Evolutionary conservation across 1,140 invertebrate genomes (phyloP).

Genomic region (Eufriesea mexicana): DNA sequence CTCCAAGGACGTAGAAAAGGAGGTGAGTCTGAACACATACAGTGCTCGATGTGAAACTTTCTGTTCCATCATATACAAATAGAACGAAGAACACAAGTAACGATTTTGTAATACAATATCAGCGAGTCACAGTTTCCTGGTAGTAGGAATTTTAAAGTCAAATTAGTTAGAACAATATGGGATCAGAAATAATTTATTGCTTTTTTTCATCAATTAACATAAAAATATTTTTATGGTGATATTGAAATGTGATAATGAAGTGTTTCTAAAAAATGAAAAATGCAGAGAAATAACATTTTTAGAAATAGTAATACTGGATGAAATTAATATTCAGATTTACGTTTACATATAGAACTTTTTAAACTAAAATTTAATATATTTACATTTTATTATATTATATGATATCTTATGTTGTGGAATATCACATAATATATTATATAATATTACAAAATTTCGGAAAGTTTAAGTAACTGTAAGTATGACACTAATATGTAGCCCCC

Average conservation of each 20-base stretch:
- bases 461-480: no score
- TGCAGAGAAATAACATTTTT: not conserved
- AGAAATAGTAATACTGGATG: no score
- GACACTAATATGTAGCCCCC: no score
- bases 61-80: not conserved
- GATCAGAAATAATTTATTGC: not conserved
- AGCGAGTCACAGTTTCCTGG: not conserved
- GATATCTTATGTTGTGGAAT: no score
- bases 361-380: no score
- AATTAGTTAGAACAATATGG: not conserved
- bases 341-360: no score
- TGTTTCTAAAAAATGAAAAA: not conserved
- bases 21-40: not conserved
- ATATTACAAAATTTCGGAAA: no score
- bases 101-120: not conserved
- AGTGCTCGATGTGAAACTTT: not conserved
- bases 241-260: no score
- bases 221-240: not conserved
- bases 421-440: no score
- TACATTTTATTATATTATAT: no score
- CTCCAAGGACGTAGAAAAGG: slow-evolving; percentile 6
- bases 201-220: not conserved
- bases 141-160: not conserved
- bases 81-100: not conserved
- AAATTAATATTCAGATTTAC: no score